phyloP scores from a whole-genome alignment of 2,113 vertebrate species.

The Budorcas taxicolor region DNA sequence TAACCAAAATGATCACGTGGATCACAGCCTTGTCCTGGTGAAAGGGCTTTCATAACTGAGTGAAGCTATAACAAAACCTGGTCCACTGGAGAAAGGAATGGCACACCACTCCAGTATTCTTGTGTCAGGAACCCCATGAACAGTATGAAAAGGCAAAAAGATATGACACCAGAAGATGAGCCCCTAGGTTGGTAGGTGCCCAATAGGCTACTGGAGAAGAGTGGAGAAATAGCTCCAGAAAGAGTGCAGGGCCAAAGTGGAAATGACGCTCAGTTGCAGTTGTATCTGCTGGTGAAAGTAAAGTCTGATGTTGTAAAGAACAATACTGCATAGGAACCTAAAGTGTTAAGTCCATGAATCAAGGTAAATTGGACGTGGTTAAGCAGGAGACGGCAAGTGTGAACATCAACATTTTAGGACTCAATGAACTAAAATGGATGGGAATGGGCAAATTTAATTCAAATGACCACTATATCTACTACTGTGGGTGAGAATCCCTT shows the following conservation, averaged over 20 bases:
- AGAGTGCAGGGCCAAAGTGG: not conserved
- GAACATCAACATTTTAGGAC: not conserved
- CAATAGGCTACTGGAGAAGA: not conserved
- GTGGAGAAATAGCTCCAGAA: not conserved
- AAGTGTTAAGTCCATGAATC: not conserved
- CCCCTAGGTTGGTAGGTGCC: not conserved
- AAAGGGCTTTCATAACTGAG: not conserved
- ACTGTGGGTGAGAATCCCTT: not conserved
- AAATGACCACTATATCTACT: not conserved
- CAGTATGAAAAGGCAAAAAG: not conserved
- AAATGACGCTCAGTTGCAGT: not conserved
- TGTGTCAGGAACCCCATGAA: not conserved
- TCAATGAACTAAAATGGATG: not conserved
- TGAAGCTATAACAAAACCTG: not conserved
- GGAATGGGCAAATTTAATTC: not conserved
- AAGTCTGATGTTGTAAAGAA: not conserved
- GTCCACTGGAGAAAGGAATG: not conserved
- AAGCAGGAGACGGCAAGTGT: not conserved
- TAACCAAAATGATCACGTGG: not conserved
- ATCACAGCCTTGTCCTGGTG: not conserved
- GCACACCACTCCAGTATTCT: not conserved
- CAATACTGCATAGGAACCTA: not conserved
- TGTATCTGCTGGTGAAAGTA: not conserved
- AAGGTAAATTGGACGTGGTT: not conserved
- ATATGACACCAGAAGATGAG: not conserved